Conservation (phyloP, 2,113 vertebrate genomes). For the Tenrec ecaudatus region DNA sequence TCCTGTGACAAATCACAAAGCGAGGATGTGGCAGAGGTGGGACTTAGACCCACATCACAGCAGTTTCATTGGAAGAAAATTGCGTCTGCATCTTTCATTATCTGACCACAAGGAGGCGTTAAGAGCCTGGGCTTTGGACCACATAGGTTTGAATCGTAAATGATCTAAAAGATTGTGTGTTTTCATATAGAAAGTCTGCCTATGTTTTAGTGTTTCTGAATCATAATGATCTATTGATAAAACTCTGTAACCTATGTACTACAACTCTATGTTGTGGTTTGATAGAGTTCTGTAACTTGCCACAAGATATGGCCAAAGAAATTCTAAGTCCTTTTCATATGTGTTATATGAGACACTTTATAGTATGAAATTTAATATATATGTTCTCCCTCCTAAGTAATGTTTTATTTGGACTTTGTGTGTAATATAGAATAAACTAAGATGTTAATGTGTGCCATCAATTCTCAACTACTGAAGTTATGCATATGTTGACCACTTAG, state of each 20-base stretch:
- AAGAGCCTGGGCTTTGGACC: constrained; percentile 32
- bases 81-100: constrained; percentile 6
- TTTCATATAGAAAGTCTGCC: constrained; percentile 25
- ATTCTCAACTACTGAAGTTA: constrained; percentile 18
- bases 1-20: neutral
- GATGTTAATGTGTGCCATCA: constrained; percentile 9
- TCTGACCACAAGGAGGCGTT: neutral
- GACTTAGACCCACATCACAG: too few relatives aligned
- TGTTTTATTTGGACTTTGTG: constrained; percentile 57
- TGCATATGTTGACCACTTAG: neutral
- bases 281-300: neutral
- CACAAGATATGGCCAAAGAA: neutral
- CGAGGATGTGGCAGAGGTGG: neutral
- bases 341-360: constrained; percentile 54
- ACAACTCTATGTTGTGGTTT: constrained; percentile 31
- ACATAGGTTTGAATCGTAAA: constrained; percentile 6
- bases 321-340: constrained; percentile 16
- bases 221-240: constrained; percentile 40
- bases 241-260: neutral
- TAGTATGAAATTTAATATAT: constrained; percentile 32
- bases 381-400: constrained; percentile 7
- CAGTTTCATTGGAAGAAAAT: too few relatives aligned
- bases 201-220: constrained; percentile 52
- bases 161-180: constrained; percentile 15
- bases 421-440: constrained; percentile 43